Base-by-base conservation (phyloP, 2,888 invertebrate genomes). In the Mystacides longicornis region DNA sequence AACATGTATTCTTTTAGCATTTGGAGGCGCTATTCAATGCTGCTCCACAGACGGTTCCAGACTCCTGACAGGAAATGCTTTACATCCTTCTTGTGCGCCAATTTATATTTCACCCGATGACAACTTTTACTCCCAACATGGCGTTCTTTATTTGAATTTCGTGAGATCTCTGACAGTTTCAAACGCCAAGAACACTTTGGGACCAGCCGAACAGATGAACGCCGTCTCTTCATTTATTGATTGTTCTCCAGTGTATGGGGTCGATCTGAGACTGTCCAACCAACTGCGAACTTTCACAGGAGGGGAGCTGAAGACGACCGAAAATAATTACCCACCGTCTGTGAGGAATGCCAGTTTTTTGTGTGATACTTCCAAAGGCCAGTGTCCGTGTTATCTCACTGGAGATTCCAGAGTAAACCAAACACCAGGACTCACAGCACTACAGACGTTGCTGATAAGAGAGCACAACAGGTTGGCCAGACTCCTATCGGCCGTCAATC, bases 191-290 rank as follows among this genome's bases (percentile, higher is more conserved):
- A 81, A 81, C 64, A 75, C 72, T 50, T 67, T 81, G 37, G 80
- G 80, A 0, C 71, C 78, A 59, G 81, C 80, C 2, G 78, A 82
- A 63, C 82, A 81, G 73, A 82, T 86, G 81, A 86, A 86, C 67
- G 82, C 83, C 64, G 80, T 85, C 1, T 83, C 80, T 9, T 75
- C 77, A 62, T 81, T 70, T 63, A 62, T 81, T 2, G 81, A 81
- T 58, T 77, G 75, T 0, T 81, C 81, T 0, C 66, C 69, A 1
- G 66, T 81, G 47, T 81, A 81, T 63, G 78, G 80, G 0, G 70
- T 72, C 0, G 72, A 75, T n/a, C 65, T 70, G 33, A 68, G 67
- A 16, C 48, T 69, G 3, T 70, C 74, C 0, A 64, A 65, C 1
- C 70, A 71, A 31, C 66, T 80, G 1, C 69, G 81, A 9, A 68